Base-by-base conservation (phyloP, 1,140 invertebrate species). In the Drosophila rhopaloa region DNA sequence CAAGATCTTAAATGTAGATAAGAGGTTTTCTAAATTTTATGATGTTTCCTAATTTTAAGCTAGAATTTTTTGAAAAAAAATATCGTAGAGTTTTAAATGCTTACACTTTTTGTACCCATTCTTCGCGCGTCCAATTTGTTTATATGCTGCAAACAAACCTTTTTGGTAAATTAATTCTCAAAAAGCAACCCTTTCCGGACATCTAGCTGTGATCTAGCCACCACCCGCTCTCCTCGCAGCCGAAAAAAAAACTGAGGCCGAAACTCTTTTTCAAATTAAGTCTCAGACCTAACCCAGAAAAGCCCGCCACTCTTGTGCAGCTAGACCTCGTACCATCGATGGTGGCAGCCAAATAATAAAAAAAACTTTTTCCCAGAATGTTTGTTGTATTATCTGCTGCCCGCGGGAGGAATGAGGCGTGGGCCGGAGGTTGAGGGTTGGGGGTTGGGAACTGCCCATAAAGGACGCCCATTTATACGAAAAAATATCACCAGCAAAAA, bases 381-480 rank as follows among this genome's bases (percentile, higher is more conserved):
- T 70, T 88, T 76, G 76, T 65, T 76, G 76, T 83, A 88, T 82
- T 86, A 86, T 88, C 79, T 88, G 50, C 47, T 53, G 61, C 48
- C 73, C 74, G 47, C 50, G 48, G 73, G 48, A 32, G 16, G 24
- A 47, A 40, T 19, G 54, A 55, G 62, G 48, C 29, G 38, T 11
- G 38, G 29, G 13, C 24, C 4, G 24, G 24, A 24, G 16, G 11
- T 2, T 13, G 44, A 8, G 4, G 24, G 24, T 1, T 16, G 37
- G 10, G 32, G 38, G 2, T 47, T 47, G 72, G 60, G 44, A 58
- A 61, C 60, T 58, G 59, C 40, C 78, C 78, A 78, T 82, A 70
- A 81, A 82, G 79, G 79, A 59, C 67, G 58, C 79, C 48, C 75
- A 65, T 62, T 81, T 81, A 66, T 72, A 61, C 53, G 58, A 65